A percentile compares a stretch with the other conserved stretches of the same genome.
These are phyloP conservation scores for Harpagus bidentatus DNA, from an alignment of 2,113 vertebrate species.

Conservation along the genomic window DNA sequence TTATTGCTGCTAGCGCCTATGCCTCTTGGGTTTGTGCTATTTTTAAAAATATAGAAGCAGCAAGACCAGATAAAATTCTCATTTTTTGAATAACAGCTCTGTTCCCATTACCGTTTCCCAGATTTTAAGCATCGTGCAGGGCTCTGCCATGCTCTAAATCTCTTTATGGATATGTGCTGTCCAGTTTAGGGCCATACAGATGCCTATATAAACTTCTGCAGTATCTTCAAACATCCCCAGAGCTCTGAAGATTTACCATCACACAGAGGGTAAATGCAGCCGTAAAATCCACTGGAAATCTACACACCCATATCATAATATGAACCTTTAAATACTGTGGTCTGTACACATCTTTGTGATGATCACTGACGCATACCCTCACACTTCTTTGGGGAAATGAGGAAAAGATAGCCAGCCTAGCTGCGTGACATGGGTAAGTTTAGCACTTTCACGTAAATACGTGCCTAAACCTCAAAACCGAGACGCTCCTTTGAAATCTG, in stretches of 20 bases:
- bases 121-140: background rate
- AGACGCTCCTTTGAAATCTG: background rate
- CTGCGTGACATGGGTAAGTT: background rate
- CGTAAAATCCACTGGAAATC: background rate
- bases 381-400: background rate
- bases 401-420: background rate
- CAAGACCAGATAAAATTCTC: background rate
- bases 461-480: background rate
- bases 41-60: background rate
- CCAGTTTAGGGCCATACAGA: background rate
- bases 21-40: background rate
- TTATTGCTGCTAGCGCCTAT: background rate
- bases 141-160: background rate
- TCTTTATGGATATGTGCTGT: background rate
- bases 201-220: background rate
- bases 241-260: background rate
- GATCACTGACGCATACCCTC: background rate
- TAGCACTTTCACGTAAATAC: background rate
- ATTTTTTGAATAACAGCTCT: background rate
- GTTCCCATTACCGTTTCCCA: background rate
- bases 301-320: background rate
- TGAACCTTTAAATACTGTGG: background rate
- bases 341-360: background rate
- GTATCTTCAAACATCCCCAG: background rate
- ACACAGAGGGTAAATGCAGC: background rate